Percentiles rank a stretch among this genome's conserved stretches.
Evolutionary conservation across 2,113 vertebrate species (phyloP).

Genomic region (Myrmecobius fasciatus): DNA sequence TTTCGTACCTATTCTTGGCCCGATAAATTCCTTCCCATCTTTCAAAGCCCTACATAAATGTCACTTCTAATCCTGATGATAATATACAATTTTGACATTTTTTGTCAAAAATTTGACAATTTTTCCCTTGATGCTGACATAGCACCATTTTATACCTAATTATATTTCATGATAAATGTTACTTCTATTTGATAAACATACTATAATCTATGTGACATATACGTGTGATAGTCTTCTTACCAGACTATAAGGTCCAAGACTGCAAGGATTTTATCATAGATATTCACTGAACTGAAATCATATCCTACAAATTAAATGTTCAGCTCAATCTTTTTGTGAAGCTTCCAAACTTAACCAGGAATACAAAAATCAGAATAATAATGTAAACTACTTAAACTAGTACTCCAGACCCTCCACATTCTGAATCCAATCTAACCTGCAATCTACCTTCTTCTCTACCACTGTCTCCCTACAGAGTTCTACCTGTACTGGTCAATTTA

Average conservation of each 20-base stretch:
- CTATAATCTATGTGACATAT: not conserved
- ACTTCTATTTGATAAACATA: not conserved
- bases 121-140: not conserved
- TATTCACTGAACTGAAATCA: not conserved
- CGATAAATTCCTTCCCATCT: not conserved
- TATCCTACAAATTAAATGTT: not conserved
- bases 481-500: not conserved
- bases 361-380: not conserved
- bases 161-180: not conserved
- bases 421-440: not conserved
- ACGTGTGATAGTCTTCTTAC: not conserved
- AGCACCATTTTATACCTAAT: not conserved
- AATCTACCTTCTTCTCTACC: not conserved
- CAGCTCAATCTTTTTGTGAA: not conserved
- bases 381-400: not conserved
- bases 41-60: not conserved
- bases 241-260: not conserved
- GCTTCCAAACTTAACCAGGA: not conserved
- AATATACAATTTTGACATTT: not conserved
- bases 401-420: not conserved
- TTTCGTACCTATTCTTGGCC: not conserved
- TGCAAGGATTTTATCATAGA: not conserved
- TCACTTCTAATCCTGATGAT: not conserved
- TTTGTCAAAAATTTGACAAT: too few relatives aligned
- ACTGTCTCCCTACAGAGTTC: not conserved